Percentiles rank a stretch among this genome's conserved stretches.
Evolutionary conservation across 1,140 invertebrate genomes (phyloP).

Genomic region (Cherax quadricarinatus): DNA sequence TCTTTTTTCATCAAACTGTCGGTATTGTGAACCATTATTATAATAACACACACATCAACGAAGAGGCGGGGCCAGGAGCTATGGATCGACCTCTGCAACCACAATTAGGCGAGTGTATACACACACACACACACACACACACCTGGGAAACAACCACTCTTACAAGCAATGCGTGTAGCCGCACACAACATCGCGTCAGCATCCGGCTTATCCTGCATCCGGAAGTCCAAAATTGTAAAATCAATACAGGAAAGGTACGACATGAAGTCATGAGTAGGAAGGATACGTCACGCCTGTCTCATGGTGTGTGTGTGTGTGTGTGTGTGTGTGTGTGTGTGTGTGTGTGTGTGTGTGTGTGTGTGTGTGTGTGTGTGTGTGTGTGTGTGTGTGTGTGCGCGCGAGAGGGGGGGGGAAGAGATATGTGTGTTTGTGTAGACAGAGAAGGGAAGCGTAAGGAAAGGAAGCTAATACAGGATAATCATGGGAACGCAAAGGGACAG

Average conservation of each 20-base stretch:
- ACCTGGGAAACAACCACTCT: background rate
- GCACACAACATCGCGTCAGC: constrained; percentile 26
- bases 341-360: no score
- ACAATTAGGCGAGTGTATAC: background rate
- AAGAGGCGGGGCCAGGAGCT: no score
- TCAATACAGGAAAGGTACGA: constrained; percentile 44
- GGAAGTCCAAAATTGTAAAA: constrained; percentile 53
- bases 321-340: no score
- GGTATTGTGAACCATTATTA: no score
- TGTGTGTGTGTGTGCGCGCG: no score
- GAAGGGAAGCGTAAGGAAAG: no score
- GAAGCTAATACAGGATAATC: no score
- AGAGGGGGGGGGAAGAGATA: background rate
- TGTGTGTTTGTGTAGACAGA: no score
- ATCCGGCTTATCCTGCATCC: constrained; percentile 33
- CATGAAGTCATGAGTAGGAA: constrained; percentile 46
- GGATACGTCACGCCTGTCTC: background rate
- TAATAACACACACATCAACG: background rate
- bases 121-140: background rate
- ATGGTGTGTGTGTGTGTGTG: background rate
- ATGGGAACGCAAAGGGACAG: no score
- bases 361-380: no score
- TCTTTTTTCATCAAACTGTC: no score
- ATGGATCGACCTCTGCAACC: no score
- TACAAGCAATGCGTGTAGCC: constrained; percentile 6